Conservation (phyloP, 2,797 vertebrate species). For the Chiroxiphia lanceolata region DNA sequence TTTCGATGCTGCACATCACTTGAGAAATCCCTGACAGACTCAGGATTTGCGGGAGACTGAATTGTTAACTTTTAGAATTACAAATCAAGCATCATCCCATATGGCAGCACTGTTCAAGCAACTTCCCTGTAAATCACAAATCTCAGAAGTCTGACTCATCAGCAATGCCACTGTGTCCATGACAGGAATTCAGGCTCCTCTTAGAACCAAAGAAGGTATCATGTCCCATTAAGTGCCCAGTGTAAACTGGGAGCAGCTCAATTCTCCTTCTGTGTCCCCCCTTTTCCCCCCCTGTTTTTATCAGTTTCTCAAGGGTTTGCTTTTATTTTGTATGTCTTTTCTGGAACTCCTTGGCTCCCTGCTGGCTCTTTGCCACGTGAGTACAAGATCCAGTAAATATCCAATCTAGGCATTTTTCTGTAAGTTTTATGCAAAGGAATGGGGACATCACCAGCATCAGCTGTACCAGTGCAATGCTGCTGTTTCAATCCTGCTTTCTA, state of each 20-base stretch:
- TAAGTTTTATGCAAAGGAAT: neutral
- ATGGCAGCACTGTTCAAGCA: constrained; percentile 2
- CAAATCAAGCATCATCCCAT: constrained; percentile 27
- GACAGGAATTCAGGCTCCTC: neutral
- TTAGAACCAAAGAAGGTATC: neutral
- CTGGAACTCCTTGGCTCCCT: neutral
- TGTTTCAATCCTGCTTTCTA: neutral
- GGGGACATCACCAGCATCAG: neutral
- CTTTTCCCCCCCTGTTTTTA: neutral
- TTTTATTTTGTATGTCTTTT: neutral
- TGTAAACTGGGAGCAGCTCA: neutral
- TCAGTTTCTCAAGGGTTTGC: neutral
- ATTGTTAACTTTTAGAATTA: constrained; percentile 48
- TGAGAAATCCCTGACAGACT: constrained; percentile 22
- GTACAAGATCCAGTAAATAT: neutral
- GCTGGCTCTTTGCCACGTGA: neutral
- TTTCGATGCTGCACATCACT: constrained; percentile 16
- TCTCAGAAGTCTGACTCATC: neutral
- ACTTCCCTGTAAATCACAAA: neutral
- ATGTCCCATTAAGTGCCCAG: neutral
- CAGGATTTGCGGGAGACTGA: constrained; percentile 5
- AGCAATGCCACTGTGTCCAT: neutral
- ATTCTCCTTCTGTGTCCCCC: rapidly evolving
- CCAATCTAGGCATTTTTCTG: neutral
- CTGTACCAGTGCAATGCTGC: neutral